These are phyloP conservation scores for Alloscopus bannaensis DNA, from an alignment of 2,888 invertebrate species.

Conservation along the genomic window DNA sequence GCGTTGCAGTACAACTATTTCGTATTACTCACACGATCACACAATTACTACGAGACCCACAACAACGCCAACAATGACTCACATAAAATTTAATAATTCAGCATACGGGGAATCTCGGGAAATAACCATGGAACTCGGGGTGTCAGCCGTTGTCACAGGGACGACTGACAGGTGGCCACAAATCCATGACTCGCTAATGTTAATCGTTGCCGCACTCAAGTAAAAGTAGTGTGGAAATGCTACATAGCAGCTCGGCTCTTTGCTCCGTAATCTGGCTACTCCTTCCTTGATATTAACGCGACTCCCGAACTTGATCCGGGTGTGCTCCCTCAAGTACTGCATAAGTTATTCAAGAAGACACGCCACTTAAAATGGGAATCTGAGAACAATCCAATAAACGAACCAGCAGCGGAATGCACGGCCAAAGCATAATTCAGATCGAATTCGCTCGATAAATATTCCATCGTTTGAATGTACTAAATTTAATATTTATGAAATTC, in stretches of 20 bases:
- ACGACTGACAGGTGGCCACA: slow-evolving; percentile 37
- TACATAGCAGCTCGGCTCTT: slow-evolving; percentile 26
- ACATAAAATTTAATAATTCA: slow-evolving; percentile 45
- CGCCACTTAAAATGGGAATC: too few species aligned
- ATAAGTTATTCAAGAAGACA: neutral
- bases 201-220: slow-evolving; percentile 16
- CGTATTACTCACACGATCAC: too few species aligned
- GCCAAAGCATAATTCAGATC: too few species aligned
- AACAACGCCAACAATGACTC: too few species aligned
- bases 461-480: slow-evolving; percentile 3
- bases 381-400: too few species aligned
- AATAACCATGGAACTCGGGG: slow-evolving; percentile 43
- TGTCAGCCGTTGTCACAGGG: slow-evolving; percentile 19
- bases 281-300: slow-evolving; percentile 40
- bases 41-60: too few species aligned
- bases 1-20: too few species aligned
- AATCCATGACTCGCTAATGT: slow-evolving; percentile 33
- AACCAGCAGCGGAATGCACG: too few species aligned
- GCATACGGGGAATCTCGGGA: slow-evolving; percentile 37
- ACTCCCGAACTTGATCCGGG: slow-evolving; percentile 11
- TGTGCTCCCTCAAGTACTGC: slow-evolving; percentile 19
- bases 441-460: too few species aligned
- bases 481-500: slow-evolving; percentile 10
- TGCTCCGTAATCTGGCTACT: slow-evolving; percentile 12
- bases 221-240: slow-evolving; percentile 50